phyloP scores from a whole-genome alignment of 2,888 invertebrate species.

The Oscheius sp. region DNA sequence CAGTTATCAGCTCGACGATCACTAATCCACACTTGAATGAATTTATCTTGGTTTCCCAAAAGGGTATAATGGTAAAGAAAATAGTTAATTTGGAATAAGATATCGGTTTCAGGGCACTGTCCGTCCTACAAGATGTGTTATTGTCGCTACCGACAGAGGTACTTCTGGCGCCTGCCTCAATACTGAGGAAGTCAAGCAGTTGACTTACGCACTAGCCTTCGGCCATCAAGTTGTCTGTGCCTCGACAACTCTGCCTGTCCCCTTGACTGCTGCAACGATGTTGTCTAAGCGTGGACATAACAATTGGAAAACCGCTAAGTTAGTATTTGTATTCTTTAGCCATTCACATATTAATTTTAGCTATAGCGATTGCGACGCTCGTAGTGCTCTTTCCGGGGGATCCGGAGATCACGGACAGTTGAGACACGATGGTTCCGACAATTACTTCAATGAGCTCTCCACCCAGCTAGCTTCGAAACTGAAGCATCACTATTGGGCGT shows the following conservation, averaged over 20 bases:
- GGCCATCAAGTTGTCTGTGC: slow-evolving; percentile 43
- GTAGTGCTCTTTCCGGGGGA: slow-evolving; percentile 17
- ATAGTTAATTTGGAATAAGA: background rate
- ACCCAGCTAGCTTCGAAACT: background rate
- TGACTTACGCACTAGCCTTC: slow-evolving; percentile 47
- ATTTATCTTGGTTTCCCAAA: slow-evolving; percentile 51
- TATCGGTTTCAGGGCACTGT: slow-evolving; percentile 41
- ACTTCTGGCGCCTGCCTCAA: slow-evolving; percentile 26
- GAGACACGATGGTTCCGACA: slow-evolving; percentile 6
- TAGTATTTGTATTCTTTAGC: background rate
- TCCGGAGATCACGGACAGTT: slow-evolving; percentile 21
- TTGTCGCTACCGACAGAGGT: slow-evolving; percentile 39
- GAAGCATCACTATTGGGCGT: slow-evolving; percentile 35
- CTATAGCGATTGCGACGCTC: slow-evolving; percentile 5
- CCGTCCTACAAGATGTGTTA: slow-evolving; percentile 49
- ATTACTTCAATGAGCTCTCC: slow-evolving; percentile 24
- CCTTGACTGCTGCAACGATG: slow-evolving; percentile 52
- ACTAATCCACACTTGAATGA: slow-evolving; percentile 50
- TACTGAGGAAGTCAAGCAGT: slow-evolving; percentile 34
- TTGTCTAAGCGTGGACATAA: slow-evolving; percentile 56
- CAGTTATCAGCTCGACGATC: slow-evolving; percentile 41
- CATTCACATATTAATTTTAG: slow-evolving; percentile 1
- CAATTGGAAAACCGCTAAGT: slow-evolving; percentile 47
- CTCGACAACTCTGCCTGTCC: slow-evolving; percentile 42
- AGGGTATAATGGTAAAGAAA: slow-evolving; percentile 13